Conservation (phyloP, 2,113 vertebrate species). For the Enhydra lutris region DNA sequence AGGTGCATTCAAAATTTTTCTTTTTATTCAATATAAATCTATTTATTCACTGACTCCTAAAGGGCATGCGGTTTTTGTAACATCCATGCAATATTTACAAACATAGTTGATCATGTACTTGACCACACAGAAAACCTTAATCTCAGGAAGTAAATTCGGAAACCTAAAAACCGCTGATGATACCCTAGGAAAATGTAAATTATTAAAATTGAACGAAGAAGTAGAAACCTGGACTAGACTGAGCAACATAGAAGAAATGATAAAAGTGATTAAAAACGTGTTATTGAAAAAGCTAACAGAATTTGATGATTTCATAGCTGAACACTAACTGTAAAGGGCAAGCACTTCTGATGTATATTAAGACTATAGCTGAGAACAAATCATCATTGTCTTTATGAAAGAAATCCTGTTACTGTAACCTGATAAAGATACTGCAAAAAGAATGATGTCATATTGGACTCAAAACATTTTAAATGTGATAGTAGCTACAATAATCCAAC, state of each 20-base stretch:
- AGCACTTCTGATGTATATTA: not conserved
- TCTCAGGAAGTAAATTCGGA: not conserved
- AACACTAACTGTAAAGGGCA: not conserved
- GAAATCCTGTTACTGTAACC: not conserved
- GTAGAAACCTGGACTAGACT: not conserved
- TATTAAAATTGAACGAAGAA: not conserved
- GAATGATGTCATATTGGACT: not conserved
- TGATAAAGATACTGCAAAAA: not conserved
- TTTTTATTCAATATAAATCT: not conserved
- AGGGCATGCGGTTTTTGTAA: not conserved
- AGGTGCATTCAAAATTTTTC: not conserved
- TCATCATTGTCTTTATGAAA: not conserved
- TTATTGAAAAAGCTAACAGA: not conserved
- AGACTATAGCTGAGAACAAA: not conserved
- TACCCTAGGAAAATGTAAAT: constrained; percentile 25
- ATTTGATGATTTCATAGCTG: not conserved
- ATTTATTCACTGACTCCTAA: not conserved
- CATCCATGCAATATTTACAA: not conserved
- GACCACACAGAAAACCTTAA: not conserved
- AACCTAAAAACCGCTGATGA: not conserved
- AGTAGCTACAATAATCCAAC: not conserved
- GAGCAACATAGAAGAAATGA: not conserved
- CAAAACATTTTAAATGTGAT: not conserved
- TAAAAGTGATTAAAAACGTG: not conserved
- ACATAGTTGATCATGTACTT: not conserved